Percentiles rank a stretch among this genome's conserved stretches.
Conservation (phyloP, 1,140 invertebrate species). For the Macrostomum lignano region DNA sequence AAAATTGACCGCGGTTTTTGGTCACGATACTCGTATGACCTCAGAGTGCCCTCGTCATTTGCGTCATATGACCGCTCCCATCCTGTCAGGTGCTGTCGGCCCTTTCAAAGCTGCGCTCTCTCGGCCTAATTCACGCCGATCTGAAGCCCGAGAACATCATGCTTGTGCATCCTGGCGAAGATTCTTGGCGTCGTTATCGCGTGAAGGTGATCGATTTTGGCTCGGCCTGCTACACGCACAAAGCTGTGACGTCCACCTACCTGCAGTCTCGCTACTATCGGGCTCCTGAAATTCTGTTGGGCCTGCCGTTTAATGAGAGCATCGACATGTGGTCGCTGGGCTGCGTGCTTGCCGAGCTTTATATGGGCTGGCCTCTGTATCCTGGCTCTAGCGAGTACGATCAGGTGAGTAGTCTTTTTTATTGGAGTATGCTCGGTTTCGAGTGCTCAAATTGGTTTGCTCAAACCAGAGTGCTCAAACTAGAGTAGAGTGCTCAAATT, state of each 20-base stretch:
- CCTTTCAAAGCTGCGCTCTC: not conserved
- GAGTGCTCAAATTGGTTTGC: too few relatives aligned
- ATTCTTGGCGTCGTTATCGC: constrained; percentile 16
- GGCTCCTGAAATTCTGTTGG: constrained; percentile 91
- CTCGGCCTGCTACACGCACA: constrained; percentile 87
- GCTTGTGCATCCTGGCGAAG: constrained; percentile 3
- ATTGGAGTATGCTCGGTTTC: too few relatives aligned
- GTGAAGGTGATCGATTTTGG: constrained; percentile 95
- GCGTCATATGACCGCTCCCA: too few relatives aligned
- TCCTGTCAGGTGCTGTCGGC: constrained; percentile 6
- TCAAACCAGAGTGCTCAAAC: too few relatives aligned
- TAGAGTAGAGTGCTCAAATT: too few relatives aligned
- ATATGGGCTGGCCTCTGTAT: constrained; percentile 95
- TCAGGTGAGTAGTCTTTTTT: constrained; percentile 40
- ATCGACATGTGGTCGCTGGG: constrained; percentile 99
- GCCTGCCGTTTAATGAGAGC: constrained; percentile 85
- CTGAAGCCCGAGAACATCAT: constrained; percentile 7
- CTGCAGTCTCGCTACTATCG: constrained; percentile 88
- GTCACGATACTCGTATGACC: too few relatives aligned
- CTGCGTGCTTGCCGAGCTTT: constrained; percentile 92
- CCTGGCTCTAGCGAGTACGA: constrained; percentile 98
- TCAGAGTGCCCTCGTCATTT: too few relatives aligned
- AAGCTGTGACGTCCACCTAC: constrained; percentile 96
- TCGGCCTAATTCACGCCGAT: constrained; percentile 6
- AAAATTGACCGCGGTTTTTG: too few relatives aligned